Conservation (phyloP, 2,888 invertebrate species). For the Tetramorium bicarinatum region DNA sequence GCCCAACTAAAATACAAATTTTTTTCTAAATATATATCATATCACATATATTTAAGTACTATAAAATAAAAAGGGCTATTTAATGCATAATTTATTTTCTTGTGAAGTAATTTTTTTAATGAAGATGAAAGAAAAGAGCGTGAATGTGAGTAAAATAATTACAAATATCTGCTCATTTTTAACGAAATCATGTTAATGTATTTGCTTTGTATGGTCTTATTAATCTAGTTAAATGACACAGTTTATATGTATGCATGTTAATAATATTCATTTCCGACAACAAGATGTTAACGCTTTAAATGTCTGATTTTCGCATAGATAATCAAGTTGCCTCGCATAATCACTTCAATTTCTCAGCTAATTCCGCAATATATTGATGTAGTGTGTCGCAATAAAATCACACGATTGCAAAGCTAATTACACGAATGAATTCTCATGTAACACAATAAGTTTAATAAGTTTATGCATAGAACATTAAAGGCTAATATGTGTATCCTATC, state of each 20-base stretch:
- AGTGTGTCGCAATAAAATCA: constrained; percentile 18
- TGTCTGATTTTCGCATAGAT: constrained; percentile 51
- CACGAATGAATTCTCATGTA: constrained; percentile 20
- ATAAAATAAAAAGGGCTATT: neutral
- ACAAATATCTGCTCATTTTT: neutral
- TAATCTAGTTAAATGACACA: constrained; percentile 46
- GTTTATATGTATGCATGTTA: neutral
- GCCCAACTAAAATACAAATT: neutral
- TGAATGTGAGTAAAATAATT: neutral
- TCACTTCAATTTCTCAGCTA: constrained; percentile 44
- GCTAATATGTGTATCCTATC: neutral
- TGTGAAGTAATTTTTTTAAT: neutral
- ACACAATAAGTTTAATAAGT: constrained; percentile 11
- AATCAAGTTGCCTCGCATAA: constrained; percentile 59
- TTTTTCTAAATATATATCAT: too few species aligned
- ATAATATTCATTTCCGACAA: constrained; percentile 31
- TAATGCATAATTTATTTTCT: neutral
- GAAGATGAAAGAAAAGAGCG: neutral
- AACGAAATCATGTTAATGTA: neutral
- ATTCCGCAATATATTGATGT: constrained; percentile 20
- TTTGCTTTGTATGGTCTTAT: neutral
- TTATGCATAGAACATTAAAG: neutral
- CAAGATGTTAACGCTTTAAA: constrained; percentile 31
- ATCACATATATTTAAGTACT: neutral
- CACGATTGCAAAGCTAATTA: constrained; percentile 26